Base-by-base conservation (phyloP, 2,797 vertebrate species). In the Sebastes hubbsi region DNA sequence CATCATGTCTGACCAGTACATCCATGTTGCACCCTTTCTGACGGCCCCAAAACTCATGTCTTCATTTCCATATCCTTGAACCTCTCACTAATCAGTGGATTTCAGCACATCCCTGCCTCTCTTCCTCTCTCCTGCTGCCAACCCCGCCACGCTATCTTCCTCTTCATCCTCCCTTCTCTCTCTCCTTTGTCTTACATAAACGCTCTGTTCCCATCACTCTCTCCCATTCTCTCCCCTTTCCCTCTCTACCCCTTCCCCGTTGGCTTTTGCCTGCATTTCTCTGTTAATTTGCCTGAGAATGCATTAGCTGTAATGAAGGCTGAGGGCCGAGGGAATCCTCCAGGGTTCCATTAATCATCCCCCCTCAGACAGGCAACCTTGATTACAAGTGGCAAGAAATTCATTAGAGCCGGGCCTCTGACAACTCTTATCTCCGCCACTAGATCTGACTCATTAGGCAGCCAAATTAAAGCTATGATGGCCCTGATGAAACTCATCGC, bases 371-470 rank as follows among this genome's bases (percentile, higher is more conserved):
- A 98, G 97, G 96, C 96, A 96, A 97, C 97, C 97, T 97, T 98
- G 97, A 98, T 98, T 98, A 98, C 97, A 98, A 98, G 97, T 98
- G 97, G 96, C 97, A 98, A 97, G 97, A 98, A 97, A 98, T 98
- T 98, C 97, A 98, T 98, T 98, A 98, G 97, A 97, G 96, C 96
- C 93, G 90, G 94, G 96, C 96, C 96, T 96, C 96, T 98, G 97
- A 98, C 97, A 98, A 97, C 97, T 97, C 97, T 97, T 97, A 98
- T 97, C 97, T 97, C 96, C 96, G 96, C 97, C 96, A 96, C 96
- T 96, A 96, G 97, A 97, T 97, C 96, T 97, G 97, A 97, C 96
- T 98, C 97, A 98, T 97, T 98, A 97, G 96, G 96, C 97, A 97
- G 97, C 96, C 96, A 97, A 97, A 97, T 97, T 97, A 97, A 97